Percentiles rank a stretch among this genome's conserved stretches.
Conservation (phyloP, 2,888 invertebrate genomes). For the Eristalinus aeneus region DNA sequence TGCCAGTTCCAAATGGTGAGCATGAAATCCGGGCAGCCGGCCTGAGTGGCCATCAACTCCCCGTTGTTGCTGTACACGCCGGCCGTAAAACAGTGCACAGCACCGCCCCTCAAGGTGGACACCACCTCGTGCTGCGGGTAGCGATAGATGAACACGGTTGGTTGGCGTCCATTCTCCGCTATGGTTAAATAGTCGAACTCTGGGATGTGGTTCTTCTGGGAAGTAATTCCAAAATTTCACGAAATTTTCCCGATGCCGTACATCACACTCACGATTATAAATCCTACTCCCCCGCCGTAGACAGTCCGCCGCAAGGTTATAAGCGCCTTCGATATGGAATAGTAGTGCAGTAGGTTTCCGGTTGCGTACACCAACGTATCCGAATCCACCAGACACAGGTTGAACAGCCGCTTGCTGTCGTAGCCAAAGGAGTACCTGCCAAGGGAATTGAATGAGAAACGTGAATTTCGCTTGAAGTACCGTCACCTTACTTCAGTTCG, state of each 20-base stretch:
- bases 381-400: constrained; percentile 89
- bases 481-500: constrained; percentile 73
- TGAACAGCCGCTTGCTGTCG: constrained; percentile 90
- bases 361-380: constrained; percentile 89
- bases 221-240: constrained; percentile 35
- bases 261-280: constrained; percentile 84
- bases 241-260: constrained; percentile 25
- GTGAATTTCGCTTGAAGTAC: neutral
- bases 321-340: constrained; percentile 85
- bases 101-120: constrained; percentile 89
- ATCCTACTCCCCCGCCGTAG: constrained; percentile 91
- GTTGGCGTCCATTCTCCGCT: constrained; percentile 89
- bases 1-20: constrained; percentile 95
- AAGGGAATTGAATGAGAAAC: neutral
- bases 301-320: constrained; percentile 88
- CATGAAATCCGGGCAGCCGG: constrained; percentile 92
- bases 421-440: constrained; percentile 92
- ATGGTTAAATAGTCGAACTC: constrained; percentile 87
- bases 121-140: constrained; percentile 91
- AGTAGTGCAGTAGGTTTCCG: constrained; percentile 90
- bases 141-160: constrained; percentile 90
- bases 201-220: constrained; percentile 85
- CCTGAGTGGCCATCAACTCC: constrained; percentile 85
- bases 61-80: constrained; percentile 91
- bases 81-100: constrained; percentile 86